Evolutionary conservation across 1,140 invertebrate genomes (phyloP), one percentile per base, ranked within the genome.

Genomic region (Atopsyche davidsoni): DNA sequence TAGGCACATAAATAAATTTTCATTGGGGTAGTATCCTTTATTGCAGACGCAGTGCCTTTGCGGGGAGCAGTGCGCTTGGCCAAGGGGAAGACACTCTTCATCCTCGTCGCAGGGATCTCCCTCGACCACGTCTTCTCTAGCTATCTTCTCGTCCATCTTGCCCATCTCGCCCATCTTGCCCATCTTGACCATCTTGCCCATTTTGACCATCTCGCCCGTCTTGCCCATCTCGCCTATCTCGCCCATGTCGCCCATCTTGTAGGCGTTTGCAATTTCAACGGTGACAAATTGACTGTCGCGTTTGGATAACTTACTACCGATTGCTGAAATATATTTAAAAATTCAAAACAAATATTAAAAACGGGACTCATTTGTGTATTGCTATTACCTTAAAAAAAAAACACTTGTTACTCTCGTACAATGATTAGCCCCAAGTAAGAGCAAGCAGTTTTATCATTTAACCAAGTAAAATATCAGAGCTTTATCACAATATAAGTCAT

Each of bases 31-130:
- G 18, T 41, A 42, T 1, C 47, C 47, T 3, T 17, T 2, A 2
- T 21, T 22, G n/a, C 47, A 49, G 17, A 49, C 25, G 13, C 47
- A 49, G n/a, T 31, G 23, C 2, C 28, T 31, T 2, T 49, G 13
- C 6, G 19, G 21, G 10, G 25, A 21, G 18, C 47, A 49, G 2
- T 18, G 14, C 1, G 47, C 13, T 10, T 2, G 4, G 2, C 18
- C 39, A 2, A 48, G 14, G 16, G 16, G 16, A 0, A 25, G 2
- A 34, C 47, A 49, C 4, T 49, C 47, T 3, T 17, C 38, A 21
- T 49, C 25, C 1, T 16, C 22, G 18, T 10, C 2, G 19, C 47
- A 49, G 7, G 2, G 10, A 1, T 21, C 24, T 13, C 40, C 47
- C 18, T 19, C 23, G 1, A 14, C 4, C n/a, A 16, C 23, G 34